Conservation (phyloP, 2,888 invertebrate genomes). For the Apodemia mormo region DNA sequence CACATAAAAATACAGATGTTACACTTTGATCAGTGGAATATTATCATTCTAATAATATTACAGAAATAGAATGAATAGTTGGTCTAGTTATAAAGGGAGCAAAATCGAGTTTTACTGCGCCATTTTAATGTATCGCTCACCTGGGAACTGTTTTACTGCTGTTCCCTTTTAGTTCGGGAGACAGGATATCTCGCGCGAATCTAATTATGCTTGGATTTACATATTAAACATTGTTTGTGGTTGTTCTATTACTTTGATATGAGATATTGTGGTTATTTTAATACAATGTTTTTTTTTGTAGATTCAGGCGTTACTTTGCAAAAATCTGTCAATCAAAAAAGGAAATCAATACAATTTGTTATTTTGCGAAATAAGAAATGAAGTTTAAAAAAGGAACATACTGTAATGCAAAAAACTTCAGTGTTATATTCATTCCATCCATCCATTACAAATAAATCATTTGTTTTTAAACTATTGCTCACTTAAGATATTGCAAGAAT, state of each 20-base stretch:
- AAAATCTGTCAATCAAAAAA: too few species aligned
- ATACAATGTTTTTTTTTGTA: neutral
- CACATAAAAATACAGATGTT: too few species aligned
- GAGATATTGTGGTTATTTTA: neutral
- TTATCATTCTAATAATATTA: neutral
- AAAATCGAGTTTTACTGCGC: constrained; percentile 6
- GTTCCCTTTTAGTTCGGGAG: constrained; percentile 8
- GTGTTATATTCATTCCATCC: too few species aligned
- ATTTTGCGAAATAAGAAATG: too few species aligned
- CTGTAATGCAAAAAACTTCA: too few species aligned
- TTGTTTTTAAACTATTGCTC: too few species aligned
- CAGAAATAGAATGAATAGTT: neutral
- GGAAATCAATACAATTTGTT: too few species aligned
- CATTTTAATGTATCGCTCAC: constrained; percentile 9
- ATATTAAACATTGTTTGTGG: constrained; percentile 1
- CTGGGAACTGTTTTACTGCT: constrained; percentile 11
- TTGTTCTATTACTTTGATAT: neutral
- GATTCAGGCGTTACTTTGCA: too few species aligned
- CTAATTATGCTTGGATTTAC: constrained; percentile 7
- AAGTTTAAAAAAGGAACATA: too few species aligned
- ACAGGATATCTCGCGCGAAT: constrained; percentile 9
- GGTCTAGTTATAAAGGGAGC: constrained; percentile 1
- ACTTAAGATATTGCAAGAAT: too few species aligned
- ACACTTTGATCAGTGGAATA: too few species aligned
- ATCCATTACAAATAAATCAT: too few species aligned